Percentiles rank a stretch among this genome's conserved stretches.
These are phyloP conservation scores for Phrynosoma platyrhinos DNA, from an alignment of 2,113 vertebrate species.

Conservation along the genomic window DNA sequence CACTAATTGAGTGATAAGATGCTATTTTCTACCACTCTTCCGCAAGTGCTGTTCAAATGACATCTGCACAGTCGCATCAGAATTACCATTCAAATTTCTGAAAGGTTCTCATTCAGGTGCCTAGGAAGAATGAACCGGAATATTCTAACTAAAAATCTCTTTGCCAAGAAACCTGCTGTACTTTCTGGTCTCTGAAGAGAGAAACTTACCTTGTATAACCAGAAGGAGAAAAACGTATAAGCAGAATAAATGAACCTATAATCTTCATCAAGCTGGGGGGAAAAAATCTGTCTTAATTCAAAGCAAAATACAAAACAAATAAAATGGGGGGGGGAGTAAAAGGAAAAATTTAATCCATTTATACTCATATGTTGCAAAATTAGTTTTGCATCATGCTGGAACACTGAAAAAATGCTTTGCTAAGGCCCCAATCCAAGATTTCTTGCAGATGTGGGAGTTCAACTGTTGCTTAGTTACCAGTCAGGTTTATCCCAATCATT, in stretches of 20 bases:
- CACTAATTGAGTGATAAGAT: slow-evolving; percentile 55
- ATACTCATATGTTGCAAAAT: not conserved
- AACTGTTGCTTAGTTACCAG: not conserved
- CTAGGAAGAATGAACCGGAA: slow-evolving; percentile 40
- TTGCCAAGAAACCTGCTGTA: slow-evolving; percentile 6
- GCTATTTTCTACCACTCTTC: not conserved
- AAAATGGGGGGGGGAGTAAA: slow-evolving; percentile 22
- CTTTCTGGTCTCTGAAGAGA: slow-evolving; percentile 36
- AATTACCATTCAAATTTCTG: slow-evolving; percentile 54
- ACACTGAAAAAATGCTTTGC: slow-evolving; percentile 17
- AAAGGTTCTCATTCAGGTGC: slow-evolving; percentile 45
- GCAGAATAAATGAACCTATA: slow-evolving; percentile 38
- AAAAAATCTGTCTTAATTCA: slow-evolving; percentile 1
- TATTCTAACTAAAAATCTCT: slow-evolving; percentile 47
- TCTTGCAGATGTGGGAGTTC: not conserved
- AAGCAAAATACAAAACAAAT: not conserved
- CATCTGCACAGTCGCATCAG: slow-evolving; percentile 44
- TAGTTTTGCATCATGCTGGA: slow-evolving; percentile 2
- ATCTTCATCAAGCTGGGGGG: slow-evolving; percentile 29
- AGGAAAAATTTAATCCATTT: slow-evolving; percentile 37
- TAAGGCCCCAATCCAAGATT: not conserved
- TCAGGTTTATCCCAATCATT: not conserved
- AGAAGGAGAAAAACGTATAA: not conserved
- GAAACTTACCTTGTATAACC: slow-evolving; percentile 22
- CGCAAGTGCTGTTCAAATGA: slow-evolving; percentile 45